Base-by-base conservation (phyloP, 92 coral and sea anemone species). In the Palythoa caribaeorum region DNA sequence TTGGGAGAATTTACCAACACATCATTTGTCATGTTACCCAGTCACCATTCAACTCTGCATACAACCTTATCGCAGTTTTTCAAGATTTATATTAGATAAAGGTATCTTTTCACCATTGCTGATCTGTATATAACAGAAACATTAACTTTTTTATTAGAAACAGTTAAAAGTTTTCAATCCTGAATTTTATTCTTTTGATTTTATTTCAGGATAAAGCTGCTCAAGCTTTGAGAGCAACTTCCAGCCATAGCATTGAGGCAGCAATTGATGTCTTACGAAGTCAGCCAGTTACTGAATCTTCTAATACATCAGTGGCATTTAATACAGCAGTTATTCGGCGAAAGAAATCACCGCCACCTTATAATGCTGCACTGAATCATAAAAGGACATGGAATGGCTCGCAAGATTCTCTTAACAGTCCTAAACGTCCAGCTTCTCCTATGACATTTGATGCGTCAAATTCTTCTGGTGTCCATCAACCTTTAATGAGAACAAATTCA, bases 371-470 rank as follows among this genome's bases (percentile, higher is more conserved):
- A 14, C 80, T 93, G 54, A 71, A 81, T 50, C 91, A 93, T 51
- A 86, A 94, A 51, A 84, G 88, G 71, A 88, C 98, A 35, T 94
- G 96, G 98, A 93, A 91, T 76, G 98, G 94, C 36, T 94, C 98
- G 9, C 96, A 94, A 51, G 98, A 92, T 69, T 90, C 95, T 1
- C 72, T 90, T 15, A 92, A 94, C 83, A 90, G 79, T 36, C 89
- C 92, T n/a, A 92, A 92, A 38, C 85, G 98, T 39, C 90, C 94
- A 48, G 98, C 94, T 55, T 94, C 98, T 12, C 98, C 98, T 6
- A 84, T 94, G 90, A 76, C 90, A 62, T 84, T 83, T 74, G 94
- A 92, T 48, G 60, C n/a, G 20, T 80, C 73, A 20, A 83, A 54
- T 66, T 60, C 85, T 4, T 76, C 71, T 70, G 21, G 44, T 53